Evolutionary conservation across 2,797 vertebrate species (phyloP).

Genomic region (Siniperca undulata): DNA sequence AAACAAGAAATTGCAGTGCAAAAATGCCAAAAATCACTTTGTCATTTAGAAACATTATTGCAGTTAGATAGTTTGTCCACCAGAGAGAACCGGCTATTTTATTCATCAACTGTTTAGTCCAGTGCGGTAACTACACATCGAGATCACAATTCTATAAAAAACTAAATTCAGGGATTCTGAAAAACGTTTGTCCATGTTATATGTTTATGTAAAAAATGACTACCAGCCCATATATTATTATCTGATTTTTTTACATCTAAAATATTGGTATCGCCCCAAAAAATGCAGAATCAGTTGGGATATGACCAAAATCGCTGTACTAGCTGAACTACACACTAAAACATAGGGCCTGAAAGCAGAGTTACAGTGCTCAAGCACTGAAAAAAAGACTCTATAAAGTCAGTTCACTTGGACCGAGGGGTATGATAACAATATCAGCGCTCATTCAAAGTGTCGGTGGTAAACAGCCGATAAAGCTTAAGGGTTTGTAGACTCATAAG

Average conservation of each 20-base stretch:
- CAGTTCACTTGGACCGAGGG: conserved; percentile 7
- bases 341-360: background rate
- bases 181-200: background rate
- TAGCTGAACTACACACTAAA: background rate
- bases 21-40: background rate
- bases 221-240: background rate
- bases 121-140: background rate
- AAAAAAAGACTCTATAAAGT: conserved; percentile 2
- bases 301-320: background rate
- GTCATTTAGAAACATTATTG: background rate
- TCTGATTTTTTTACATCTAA: background rate
- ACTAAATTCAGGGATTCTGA: background rate
- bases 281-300: background rate
- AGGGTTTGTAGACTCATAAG: conserved; percentile 2
- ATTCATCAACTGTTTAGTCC: background rate
- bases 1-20: background rate
- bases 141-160: background rate
- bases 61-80: background rate
- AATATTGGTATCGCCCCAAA: background rate
- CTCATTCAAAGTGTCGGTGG: conserved; percentile 1
- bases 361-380: background rate
- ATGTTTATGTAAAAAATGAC: background rate
- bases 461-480: conserved; percentile 21
- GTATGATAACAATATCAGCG: conserved; percentile 15
- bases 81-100: background rate